Percentiles rank a stretch among this genome's conserved stretches.
Evolutionary conservation across 2,888 invertebrate genomes (phyloP).

Genomic region (Meliscaeva auricollis): DNA sequence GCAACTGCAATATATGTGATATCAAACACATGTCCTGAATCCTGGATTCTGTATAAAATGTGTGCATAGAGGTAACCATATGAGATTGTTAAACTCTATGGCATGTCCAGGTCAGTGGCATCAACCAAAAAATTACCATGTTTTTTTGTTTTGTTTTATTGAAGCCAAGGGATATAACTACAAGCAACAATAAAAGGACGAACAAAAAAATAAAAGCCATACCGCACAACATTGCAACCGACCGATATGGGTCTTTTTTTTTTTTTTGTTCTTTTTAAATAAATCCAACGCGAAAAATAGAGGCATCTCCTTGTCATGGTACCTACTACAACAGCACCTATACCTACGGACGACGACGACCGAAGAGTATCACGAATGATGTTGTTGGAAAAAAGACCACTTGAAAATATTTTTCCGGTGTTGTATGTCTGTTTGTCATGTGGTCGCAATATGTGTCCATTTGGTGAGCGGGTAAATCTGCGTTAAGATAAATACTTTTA

Average conservation of each 20-base stretch:
- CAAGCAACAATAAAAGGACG: constrained; percentile 28
- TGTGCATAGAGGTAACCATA: constrained; percentile 36
- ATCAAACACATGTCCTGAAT: constrained; percentile 40
- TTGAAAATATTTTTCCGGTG: constrained; percentile 75
- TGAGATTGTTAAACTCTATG: constrained; percentile 36
- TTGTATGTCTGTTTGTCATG: constrained; percentile 80
- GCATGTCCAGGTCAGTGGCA: constrained; percentile 68
- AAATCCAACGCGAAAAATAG: constrained; percentile 62
- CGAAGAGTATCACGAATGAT: constrained; percentile 9
- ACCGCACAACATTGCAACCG: constrained; percentile 7
- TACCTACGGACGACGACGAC: background rate
- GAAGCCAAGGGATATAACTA: constrained; percentile 41
- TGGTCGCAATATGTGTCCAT: constrained; percentile 82
- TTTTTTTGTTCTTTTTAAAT: background rate
- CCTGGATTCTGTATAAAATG: constrained; percentile 24
- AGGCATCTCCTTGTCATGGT: constrained; percentile 10
- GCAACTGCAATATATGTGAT: constrained; percentile 3
- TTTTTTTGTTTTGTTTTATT: constrained; percentile 15
- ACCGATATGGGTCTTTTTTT: constrained; percentile 22
- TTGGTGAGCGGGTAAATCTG: constrained; percentile 70
- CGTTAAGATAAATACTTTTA: constrained; percentile 52
- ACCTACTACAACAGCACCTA: background rate
- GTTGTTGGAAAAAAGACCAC: constrained; percentile 27
- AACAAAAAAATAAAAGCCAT: constrained; percentile 10
- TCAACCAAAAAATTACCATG: constrained; percentile 32